Base-by-base conservation (phyloP, 2,113 vertebrate species). In the Martes martes region DNA sequence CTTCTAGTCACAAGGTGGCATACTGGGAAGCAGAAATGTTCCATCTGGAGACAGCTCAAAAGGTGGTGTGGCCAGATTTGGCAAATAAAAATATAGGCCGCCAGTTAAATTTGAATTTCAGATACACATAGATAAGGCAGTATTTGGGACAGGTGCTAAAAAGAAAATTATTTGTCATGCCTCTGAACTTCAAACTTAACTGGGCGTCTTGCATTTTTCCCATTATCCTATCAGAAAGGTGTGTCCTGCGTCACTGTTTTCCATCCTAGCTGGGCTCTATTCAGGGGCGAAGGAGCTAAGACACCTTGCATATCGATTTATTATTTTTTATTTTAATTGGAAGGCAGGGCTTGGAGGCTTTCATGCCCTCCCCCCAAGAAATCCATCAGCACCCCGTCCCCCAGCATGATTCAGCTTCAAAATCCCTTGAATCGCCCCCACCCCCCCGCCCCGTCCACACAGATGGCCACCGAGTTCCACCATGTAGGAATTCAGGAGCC, bases 211-310 rank as follows among this genome's bases (percentile, higher is more conserved):
- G 4, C 7, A 0, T 36, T 33, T 33, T 31, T 18, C 45, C 2
- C 28, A 15, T 7, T 4, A 6, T 39, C n/a, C 6, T 24, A 0
- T n/a, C 10, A 6, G 39, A 39, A 39, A 8, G 59, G 16, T 36
- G 19, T 1, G 31, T 0, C 55, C 11, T 11, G 19, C 33, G 24
- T 36, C 4, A 0, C 84, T 6, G n/a, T 19, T 13, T 1, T 16
- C 18, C 0, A 0, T 28, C 33, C 7, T 18, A 5, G 26, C 0
- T 14, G 21, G 15, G 23, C 31, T 80, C 71, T 36, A 0, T 39
- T 7, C 3, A 1, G 33, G 42, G 0, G 3, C 23, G 8, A 26
- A 87, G 71, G 81, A 76, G 57, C 15, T 11, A 7, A 45, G 24
- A 13, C 4, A 4, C 2, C 15, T 11, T 15, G 28, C 10, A 0